Evolutionary conservation across 1,140 invertebrate genomes (phyloP).

Genomic region (Tetragnatha versicolor): DNA sequence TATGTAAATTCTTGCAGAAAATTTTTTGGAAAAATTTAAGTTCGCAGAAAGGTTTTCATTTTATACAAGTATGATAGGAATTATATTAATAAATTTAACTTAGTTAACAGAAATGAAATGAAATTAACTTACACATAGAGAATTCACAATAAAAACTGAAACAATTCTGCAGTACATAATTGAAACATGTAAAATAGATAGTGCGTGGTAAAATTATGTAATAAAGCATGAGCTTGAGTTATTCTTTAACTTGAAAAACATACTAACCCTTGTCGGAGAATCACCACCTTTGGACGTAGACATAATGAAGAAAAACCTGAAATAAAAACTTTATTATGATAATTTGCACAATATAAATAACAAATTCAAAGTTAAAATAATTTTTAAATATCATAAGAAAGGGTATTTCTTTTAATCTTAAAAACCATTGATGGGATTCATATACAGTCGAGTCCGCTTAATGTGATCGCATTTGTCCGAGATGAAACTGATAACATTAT

Average conservation of each 20-base stretch:
- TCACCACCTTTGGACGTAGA: conserved; percentile 5
- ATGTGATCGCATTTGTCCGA: no score
- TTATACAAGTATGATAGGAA: neutral
- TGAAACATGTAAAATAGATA: neutral
- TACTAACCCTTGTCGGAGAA: conserved; percentile 15
- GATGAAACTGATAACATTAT: no score
- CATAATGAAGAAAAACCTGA: conserved; percentile 12
- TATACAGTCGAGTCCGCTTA: no score
- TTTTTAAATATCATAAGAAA: no score
- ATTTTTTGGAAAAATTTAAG: no score
- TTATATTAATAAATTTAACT: neutral
- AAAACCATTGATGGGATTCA: no score
- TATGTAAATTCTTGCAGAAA: no score
- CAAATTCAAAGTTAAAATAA: no score
- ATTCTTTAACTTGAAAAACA: neutral
- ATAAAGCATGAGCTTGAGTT: neutral
- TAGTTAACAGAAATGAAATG: neutral
- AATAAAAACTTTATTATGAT: no score
- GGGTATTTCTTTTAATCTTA: no score
- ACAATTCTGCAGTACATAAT: neutral
- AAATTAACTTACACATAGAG: neutral
- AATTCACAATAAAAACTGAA: neutral
- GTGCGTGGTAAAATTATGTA: neutral
- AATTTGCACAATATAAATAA: no score
- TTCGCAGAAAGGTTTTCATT: no score